Base-by-base conservation (phyloP, 1,140 invertebrate species). In the Rhopalosiphum padi region DNA sequence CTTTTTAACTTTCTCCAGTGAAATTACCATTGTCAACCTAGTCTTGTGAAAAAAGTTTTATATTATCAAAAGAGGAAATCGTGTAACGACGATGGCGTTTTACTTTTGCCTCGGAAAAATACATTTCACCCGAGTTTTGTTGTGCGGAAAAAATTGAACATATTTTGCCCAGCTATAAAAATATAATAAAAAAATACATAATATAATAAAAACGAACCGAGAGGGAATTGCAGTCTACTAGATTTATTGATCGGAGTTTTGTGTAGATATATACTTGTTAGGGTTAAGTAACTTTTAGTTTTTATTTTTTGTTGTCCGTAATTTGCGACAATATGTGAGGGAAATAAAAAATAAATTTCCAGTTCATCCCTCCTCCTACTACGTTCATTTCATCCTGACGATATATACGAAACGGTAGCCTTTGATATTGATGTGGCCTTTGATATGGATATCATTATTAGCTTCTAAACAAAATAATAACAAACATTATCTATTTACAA, bases 171-270 rank as follows among this genome's bases (percentile, higher is more conserved):
- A 46, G 91, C 91, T 51, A 92, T 92, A 92, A 92, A 92, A 89
- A 89, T 89, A 89, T 55, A 89, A 89, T 37, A 89, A 89, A 87
- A 87, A 91, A 77, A 91, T 77, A 83, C 41, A 35, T 92, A 51
- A 92, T 92, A 83, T 92, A 92, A 92, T 92, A 92, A 92, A 92
- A 83, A 30, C 37, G 37, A 91, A 77, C 55, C 41, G 60, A 91
- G 41, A 77, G 41, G 22, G 37, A 92, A 82, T 83, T 92, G 35
- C 30, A 46, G 41, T 82, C 43, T 48, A 77, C 68, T 83, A 83
- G 68, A 92, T 83, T 92, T 92, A 92, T 92, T 92, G 91, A 92
- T 48, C 91, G 46, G 46, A 92, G 91, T 85, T 53, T 37, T 30
- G 60, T 46, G 25, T 46, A 68, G 22, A 82, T 91, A 82, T 91